Conservation (phyloP, 2,888 invertebrate species). For the Drosophila nr. perissopoda region DNA sequence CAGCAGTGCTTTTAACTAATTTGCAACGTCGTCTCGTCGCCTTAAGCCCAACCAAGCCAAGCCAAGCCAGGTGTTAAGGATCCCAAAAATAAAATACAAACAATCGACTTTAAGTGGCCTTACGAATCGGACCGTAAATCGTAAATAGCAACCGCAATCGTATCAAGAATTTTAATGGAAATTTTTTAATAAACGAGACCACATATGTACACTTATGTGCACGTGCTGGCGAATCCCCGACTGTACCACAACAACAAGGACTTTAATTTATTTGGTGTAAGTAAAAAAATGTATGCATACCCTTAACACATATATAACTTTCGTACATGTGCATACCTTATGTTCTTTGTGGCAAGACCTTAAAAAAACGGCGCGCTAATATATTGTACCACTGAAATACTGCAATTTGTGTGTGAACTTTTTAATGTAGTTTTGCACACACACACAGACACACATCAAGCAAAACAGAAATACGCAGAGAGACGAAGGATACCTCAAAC, state of each 20-base stretch:
- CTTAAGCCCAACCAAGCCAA: slow-evolving; percentile 22
- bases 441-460: slow-evolving; percentile 21
- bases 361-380: slow-evolving; percentile 66
- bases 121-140: slow-evolving; percentile 51
- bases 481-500: slow-evolving; percentile 37
- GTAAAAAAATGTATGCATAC: slow-evolving; percentile 48
- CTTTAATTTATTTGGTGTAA: slow-evolving; percentile 59
- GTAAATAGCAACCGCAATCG: slow-evolving; percentile 27
- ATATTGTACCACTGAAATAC: slow-evolving; percentile 66
- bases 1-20: slow-evolving; percentile 72
- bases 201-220: slow-evolving; percentile 15
- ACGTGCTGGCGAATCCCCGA: slow-evolving; percentile 21
- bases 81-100: slow-evolving; percentile 36
- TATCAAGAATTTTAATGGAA: slow-evolving; percentile 62
- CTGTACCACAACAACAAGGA: slow-evolving; percentile 43
- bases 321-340: slow-evolving; percentile 50
- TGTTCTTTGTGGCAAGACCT: slow-evolving; percentile 35
- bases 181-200: slow-evolving; percentile 55
- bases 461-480: slow-evolving; percentile 6
- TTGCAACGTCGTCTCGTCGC: slow-evolving; percentile 42
- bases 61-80: slow-evolving; percentile 40
- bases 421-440: slow-evolving; percentile 64
- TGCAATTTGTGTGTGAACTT: slow-evolving; percentile 79
- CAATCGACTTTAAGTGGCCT: slow-evolving; percentile 58
- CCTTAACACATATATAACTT: slow-evolving; percentile 20